A percentile compares a stretch with the other conserved stretches of the same genome.
These are phyloP conservation scores for Coregonus suidteri DNA, from an alignment of 2,797 vertebrate genomes.

Conservation along the genomic window DNA sequence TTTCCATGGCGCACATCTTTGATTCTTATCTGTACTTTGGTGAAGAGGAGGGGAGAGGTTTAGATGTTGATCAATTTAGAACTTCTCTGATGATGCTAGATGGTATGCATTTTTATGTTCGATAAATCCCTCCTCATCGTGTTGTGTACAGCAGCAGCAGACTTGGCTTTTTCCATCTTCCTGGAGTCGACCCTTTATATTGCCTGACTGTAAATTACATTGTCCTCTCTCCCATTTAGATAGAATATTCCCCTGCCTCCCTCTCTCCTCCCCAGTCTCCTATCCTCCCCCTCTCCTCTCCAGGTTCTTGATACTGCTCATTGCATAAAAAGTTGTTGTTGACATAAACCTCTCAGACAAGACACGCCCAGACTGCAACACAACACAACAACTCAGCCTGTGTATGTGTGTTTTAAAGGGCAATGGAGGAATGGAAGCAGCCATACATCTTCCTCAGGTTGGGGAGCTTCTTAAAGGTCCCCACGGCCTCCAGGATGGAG, in stretches of 20 bases:
- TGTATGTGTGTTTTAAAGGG: neutral
- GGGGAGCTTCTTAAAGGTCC: constrained; percentile 92
- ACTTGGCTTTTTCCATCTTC: constrained; percentile 6
- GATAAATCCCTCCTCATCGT: constrained; percentile 76
- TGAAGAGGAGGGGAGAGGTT: constrained; percentile 37
- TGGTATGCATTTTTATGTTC: constrained; percentile 81
- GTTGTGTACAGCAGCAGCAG: constrained; percentile 56
- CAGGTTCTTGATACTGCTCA: neutral
- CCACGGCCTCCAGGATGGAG: constrained; percentile 83
- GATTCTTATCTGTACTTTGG: constrained; percentile 37
- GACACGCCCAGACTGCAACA: constrained; percentile 7
- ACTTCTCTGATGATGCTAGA: constrained; percentile 71
- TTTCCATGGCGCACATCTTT: constrained; percentile 34
- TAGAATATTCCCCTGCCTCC: neutral
- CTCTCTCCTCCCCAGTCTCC: constrained; percentile 14
- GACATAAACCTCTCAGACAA: constrained; percentile 28
- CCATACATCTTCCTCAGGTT: constrained; percentile 93
- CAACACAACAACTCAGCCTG: neutral
- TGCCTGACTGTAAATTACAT: constrained; percentile 67
- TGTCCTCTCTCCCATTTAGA: neutral
- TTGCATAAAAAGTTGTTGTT: constrained; percentile 33
- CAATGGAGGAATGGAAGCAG: neutral
- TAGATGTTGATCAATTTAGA: constrained; percentile 76
- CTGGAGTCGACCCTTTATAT: constrained; percentile 55
- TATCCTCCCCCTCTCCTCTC: neutral